phyloP scores from a whole-genome alignment of 1,140 invertebrate species.

The Drosophila paulistorum region DNA sequence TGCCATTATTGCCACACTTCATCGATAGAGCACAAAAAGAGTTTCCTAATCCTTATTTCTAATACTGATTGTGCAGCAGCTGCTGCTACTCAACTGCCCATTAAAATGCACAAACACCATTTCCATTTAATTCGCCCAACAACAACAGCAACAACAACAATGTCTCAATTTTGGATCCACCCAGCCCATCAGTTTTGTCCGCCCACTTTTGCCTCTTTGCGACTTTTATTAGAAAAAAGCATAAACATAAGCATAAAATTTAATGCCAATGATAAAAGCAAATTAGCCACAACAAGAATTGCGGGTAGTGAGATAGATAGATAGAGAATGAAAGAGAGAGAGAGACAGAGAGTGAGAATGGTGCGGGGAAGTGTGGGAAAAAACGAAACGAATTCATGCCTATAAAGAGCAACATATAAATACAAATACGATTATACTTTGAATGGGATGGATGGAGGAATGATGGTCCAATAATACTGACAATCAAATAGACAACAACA shows the following conservation, averaged over 20 bases:
- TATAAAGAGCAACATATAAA: slow-evolving; percentile 56
- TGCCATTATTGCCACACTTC: slow-evolving; percentile 24
- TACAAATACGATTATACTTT: slow-evolving; percentile 66
- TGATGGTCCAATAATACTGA: slow-evolving; percentile 67
- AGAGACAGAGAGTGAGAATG: not conserved
- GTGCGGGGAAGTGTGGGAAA: slow-evolving; percentile 54
- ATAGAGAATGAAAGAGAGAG: not conserved
- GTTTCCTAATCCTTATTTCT: slow-evolving; percentile 43
- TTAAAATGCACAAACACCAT: slow-evolving; percentile 71
- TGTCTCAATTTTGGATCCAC: slow-evolving; percentile 61
- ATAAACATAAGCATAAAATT: slow-evolving; percentile 76
- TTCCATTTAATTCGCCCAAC: slow-evolving; percentile 67
- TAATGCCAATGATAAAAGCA: slow-evolving; percentile 77
- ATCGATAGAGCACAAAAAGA: slow-evolving; percentile 19
- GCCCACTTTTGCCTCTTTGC: slow-evolving; percentile 29
- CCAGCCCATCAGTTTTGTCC: not conserved
- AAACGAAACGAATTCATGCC: slow-evolving; percentile 64
- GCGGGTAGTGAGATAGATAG: not conserved
- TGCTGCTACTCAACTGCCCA: slow-evolving; percentile 56
- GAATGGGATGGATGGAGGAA: slow-evolving; percentile 8
- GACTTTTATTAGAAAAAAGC: slow-evolving; percentile 68
- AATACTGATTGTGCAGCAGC: slow-evolving; percentile 30
- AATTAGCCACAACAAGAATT: slow-evolving; percentile 71
- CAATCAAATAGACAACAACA: slow-evolving; percentile 29
- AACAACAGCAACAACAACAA: slow-evolving; percentile 52